Evolutionary conservation across 2,797 vertebrate genomes (phyloP), one percentile per base, ranked within the genome.

Genomic region (Xenops minutus): DNA sequence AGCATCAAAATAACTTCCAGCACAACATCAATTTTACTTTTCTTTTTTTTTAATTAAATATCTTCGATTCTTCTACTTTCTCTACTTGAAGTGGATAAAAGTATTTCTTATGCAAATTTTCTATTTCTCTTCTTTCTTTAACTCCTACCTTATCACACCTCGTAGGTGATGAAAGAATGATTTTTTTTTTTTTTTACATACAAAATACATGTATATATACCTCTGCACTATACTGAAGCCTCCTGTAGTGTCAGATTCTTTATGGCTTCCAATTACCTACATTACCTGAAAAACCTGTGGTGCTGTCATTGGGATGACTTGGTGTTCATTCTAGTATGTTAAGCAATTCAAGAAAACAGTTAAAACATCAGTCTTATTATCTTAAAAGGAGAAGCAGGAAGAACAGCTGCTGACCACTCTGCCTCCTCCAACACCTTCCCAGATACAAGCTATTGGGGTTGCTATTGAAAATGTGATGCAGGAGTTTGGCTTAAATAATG

Each of bases 331-430:
- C 34, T 72, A 66, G 9, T 14, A 34, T 26, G 29, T 44, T 54
- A 69, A 81, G 29, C 14, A 27, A 32, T 9, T 73, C 8, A 61
- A 48, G 49, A 78, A 76, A 46, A 37, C 43, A 8, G 54, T 77
- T 85, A 51, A 68, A 76, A 82, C 23, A 15, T 66, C 4, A 9
- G 4, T 77, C 29, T 84, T 88, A 4, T 20, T 97, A 5, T 87
- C 59, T 92, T 86, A 41, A 94, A 93, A 99, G 99, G 98, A 99
- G 94, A 99, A 97, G 73, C 98, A 98, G 85, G 99, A 99, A 94
- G 98, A 99, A 97, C 95, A 98, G 68, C 96, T 98, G 97, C 97
- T 99, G 91, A 98, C 97, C 7, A 98, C 98, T 59, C 98, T 99
- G 93, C 98, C 97, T 83, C 98, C 98, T 74, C 99, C 99, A 56